Evolutionary conservation across 2,797 vertebrate genomes (phyloP), one percentile per base, ranked within the genome.

Genomic region (Staurois parvus): DNA sequence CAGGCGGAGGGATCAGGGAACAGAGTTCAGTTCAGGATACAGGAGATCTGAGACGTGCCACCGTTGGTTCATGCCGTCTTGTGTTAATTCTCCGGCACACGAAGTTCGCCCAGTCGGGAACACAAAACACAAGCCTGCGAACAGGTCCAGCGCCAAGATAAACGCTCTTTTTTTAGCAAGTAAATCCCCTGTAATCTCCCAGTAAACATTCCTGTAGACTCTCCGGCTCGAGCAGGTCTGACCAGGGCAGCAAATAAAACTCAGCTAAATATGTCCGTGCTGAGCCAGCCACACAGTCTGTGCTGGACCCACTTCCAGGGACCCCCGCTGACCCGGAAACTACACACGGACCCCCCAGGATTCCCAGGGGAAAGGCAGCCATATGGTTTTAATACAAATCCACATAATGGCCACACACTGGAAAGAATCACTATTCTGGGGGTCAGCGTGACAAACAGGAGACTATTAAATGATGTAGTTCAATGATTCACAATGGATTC

Each of bases 171-270:
- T 64, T 79, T 67, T 66, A 79, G 30, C 32, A 59, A 24, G 48
- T 21, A 82, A 82, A 82, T 52, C 70, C 69, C 24, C 69, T 19
- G 12, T 73, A 82, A 82, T 82, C 69, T 82, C 34, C 37, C 13
- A 1, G 70, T 70, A 82, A 82, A 82, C 28, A 73, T 42, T 82
- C 29, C 30, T 9, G 69, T 28, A 82, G 69, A 73, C 52, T 37
- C 48, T n/a, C 13, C 32, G 52, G 69, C 32, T 72, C 17, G 56
- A 68, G 45, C 69, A 66, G 40, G 13, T 72, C 70, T 72, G 62
- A 42, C 78, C 40, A 48, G 66, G 40, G 34, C 34, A 13, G 1
- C 34, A 28, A 64, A 64, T 30, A 42, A 78, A 78, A 42, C 66
- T 32, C 21, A 3, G 66, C 76, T 78, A 66, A 42, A 79, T 42